These are phyloP conservation scores for Apomyelois bistriatella DNA, from an alignment of 2,888 invertebrate genomes.

Conservation along the genomic window DNA sequence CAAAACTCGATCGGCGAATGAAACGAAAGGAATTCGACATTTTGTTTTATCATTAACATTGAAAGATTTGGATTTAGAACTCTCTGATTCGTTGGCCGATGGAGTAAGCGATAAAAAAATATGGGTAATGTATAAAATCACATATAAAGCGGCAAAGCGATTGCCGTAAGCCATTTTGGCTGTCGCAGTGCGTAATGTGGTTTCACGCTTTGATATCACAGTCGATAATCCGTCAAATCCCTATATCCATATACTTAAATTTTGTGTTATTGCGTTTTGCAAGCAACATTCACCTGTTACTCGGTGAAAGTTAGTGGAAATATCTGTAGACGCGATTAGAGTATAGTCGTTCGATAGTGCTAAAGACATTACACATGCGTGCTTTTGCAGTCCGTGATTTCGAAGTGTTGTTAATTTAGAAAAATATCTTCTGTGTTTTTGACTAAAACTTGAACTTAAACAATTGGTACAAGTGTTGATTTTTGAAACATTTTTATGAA, in stretches of 20 bases:
- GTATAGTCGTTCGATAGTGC: constrained; percentile 48
- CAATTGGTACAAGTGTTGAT: background rate
- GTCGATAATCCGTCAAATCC: constrained; percentile 27
- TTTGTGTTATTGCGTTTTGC: constrained; percentile 57
- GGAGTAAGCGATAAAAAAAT: constrained; percentile 49
- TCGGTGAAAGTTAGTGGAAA: constrained; percentile 65
- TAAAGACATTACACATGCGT: constrained; percentile 71
- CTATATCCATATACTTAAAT: constrained; percentile 17
- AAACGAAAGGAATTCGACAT: constrained; percentile 21
- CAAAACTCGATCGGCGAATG: constrained; percentile 53
- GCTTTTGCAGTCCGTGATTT: constrained; percentile 68
- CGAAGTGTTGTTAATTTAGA: constrained; percentile 64
- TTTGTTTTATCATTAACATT: background rate
- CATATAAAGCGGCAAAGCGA: constrained; percentile 73
- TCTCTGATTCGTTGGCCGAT: constrained; percentile 46
- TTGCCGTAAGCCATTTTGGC: constrained; percentile 58
- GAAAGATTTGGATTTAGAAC: background rate
- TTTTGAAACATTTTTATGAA: background rate
- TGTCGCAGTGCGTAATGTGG: constrained; percentile 66
- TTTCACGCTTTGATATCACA: constrained; percentile 34
- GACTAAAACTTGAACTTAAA: constrained; percentile 19
- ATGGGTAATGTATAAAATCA: constrained; percentile 43
- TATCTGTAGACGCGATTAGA: constrained; percentile 27
- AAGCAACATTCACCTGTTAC: constrained; percentile 67
- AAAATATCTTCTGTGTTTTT: constrained; percentile 52